phyloP scores from a whole-genome alignment of 2,888 invertebrate genomes.

The Hirtodrosophila confusa region DNA sequence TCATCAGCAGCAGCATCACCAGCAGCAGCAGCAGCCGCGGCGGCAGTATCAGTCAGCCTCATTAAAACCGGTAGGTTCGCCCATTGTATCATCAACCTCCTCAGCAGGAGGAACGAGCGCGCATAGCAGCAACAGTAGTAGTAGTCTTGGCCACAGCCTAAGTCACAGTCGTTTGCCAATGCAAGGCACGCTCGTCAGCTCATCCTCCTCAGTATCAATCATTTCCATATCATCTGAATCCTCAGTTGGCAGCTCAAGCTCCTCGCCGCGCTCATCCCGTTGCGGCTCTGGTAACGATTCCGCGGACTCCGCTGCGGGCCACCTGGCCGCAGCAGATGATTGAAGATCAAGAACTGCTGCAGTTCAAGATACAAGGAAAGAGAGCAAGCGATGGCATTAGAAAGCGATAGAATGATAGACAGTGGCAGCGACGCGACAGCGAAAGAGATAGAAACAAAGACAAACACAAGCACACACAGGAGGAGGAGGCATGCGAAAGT shows the following conservation, averaged over 20 bases:
- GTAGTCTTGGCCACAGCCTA: slow-evolving; percentile 3
- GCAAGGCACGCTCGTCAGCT: slow-evolving; percentile 68
- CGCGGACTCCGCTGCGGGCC: slow-evolving; percentile 29
- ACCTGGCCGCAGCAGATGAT: slow-evolving; percentile 29
- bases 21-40: slow-evolving; percentile 51
- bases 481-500: too few relatives aligned
- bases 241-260: slow-evolving; percentile 74
- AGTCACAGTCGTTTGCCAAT: slow-evolving; percentile 43
- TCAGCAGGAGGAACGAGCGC: slow-evolving; percentile 35
- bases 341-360: slow-evolving; percentile 3
- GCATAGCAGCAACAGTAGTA: slow-evolving; percentile 4
- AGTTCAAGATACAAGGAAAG: background rate
- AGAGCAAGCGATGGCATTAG: background rate
- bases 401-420: background rate
- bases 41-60: slow-evolving; percentile 32
- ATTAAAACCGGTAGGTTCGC: slow-evolving; percentile 48
- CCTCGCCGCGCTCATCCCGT: slow-evolving; percentile 62
- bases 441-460: too few relatives aligned
- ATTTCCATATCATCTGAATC: slow-evolving; percentile 83
- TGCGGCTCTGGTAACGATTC: slow-evolving; percentile 46
- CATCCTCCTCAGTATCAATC: slow-evolving; percentile 80
- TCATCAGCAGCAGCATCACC: slow-evolving; percentile 48
- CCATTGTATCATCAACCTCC: slow-evolving; percentile 54
- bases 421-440: too few relatives aligned
- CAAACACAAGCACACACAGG: too few relatives aligned